Conservation (phyloP, 2,888 invertebrate species). For the Leptinotarsa tumamoca region DNA sequence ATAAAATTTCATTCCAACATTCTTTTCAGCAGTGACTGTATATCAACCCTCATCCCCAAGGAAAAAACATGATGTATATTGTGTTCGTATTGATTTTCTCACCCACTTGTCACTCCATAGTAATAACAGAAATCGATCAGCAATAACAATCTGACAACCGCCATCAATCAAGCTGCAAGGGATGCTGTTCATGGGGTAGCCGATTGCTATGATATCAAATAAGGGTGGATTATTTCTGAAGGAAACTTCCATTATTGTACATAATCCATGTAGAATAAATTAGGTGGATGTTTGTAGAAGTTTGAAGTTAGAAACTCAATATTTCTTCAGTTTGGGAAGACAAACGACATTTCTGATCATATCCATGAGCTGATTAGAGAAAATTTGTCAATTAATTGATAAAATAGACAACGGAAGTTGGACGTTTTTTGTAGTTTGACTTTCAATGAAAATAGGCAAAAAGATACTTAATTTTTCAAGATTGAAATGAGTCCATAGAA, state of each 20-base stretch:
- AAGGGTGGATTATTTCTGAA: slow-evolving; percentile 50
- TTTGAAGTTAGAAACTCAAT: not conserved
- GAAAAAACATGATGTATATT: slow-evolving; percentile 18
- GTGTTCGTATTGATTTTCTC: slow-evolving; percentile 47
- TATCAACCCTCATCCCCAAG: not conserved
- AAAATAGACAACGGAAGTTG: too few species aligned
- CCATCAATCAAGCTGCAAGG: slow-evolving; percentile 54
- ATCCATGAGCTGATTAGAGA: not conserved
- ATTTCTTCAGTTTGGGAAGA: not conserved
- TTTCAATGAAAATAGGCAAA: too few species aligned
- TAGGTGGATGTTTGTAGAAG: slow-evolving; percentile 23
- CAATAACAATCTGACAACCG: slow-evolving; percentile 59
- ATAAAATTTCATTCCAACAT: not conserved
- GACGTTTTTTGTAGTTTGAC: too few species aligned
- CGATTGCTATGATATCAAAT: slow-evolving; percentile 49
- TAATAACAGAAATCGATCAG: slow-evolving; percentile 61
- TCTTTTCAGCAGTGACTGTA: not conserved
- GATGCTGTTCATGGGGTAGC: slow-evolving; percentile 45
- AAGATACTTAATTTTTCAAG: too few species aligned
- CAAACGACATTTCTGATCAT: not conserved
- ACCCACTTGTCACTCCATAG: slow-evolving; percentile 59
- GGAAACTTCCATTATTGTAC: slow-evolving; percentile 48
- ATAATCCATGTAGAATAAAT: slow-evolving; percentile 46
- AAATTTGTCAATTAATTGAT: too few species aligned
- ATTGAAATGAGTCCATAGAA: too few species aligned